These are phyloP conservation scores for Stegodyphus mimosarum DNA, from an alignment of 1,140 invertebrate species.

Conservation along the genomic window DNA sequence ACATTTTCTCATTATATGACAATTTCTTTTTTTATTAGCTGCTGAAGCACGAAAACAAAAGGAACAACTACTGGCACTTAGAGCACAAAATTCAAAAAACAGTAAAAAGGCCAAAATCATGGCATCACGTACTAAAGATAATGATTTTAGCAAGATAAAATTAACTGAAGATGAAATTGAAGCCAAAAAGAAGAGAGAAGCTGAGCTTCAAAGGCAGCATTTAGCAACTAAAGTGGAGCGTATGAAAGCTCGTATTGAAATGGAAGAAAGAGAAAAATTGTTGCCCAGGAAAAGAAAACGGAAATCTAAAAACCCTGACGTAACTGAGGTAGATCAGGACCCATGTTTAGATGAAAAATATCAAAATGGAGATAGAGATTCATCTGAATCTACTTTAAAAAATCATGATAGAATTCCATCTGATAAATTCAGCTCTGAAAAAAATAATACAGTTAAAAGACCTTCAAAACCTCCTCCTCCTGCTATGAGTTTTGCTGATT, in stretches of 20 bases:
- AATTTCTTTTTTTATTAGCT: slow-evolving; percentile 53
- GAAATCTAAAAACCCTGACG: slow-evolving; percentile 68
- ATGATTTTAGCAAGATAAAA: slow-evolving; percentile 80
- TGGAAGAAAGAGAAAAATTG: slow-evolving; percentile 78
- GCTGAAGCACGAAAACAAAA: slow-evolving; percentile 65
- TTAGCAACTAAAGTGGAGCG: slow-evolving; percentile 69
- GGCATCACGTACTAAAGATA: slow-evolving; percentile 83
- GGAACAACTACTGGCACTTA: slow-evolving; percentile 76
- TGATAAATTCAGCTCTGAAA: not conserved
- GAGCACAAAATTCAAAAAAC: slow-evolving; percentile 76
- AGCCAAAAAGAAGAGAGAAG: slow-evolving; percentile 58
- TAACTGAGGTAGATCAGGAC: not conserved
- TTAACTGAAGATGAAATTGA: slow-evolving; percentile 75
- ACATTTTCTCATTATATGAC: slow-evolving; percentile 33
- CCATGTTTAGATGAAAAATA: not conserved
- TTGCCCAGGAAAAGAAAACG: slow-evolving; percentile 77
- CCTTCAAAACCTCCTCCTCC: slow-evolving; percentile 51
- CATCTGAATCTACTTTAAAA: slow-evolving; percentile 4
- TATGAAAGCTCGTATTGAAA: slow-evolving; percentile 70
- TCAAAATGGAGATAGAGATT: not conserved
- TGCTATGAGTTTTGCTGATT: slow-evolving; percentile 64
- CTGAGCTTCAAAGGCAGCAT: slow-evolving; percentile 59
- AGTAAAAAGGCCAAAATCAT: slow-evolving; percentile 74
- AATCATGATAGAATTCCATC: not conserved
- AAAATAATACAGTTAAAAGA: not conserved